Conservation (phyloP, 2,113 vertebrate genomes). For the Actenoides hombroni region DNA sequence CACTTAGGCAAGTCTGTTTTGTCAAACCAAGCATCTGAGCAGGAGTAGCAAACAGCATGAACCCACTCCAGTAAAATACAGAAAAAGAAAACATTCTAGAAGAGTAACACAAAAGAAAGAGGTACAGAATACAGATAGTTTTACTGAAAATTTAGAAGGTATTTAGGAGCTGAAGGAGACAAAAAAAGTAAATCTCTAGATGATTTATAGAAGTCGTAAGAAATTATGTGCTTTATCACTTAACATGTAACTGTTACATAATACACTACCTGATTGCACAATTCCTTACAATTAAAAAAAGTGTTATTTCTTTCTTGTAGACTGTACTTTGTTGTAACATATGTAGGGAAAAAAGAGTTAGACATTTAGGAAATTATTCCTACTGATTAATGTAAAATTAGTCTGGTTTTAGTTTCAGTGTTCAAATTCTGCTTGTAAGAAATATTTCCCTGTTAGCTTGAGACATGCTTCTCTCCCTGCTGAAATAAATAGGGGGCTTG, state of each 20-base stretch:
- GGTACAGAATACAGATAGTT: background rate
- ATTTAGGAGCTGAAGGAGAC: background rate
- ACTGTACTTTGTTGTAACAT: background rate
- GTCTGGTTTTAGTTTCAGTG: background rate
- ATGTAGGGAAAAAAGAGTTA: too few species aligned
- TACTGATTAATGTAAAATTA: background rate
- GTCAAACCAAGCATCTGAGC: background rate
- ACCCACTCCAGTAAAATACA: background rate
- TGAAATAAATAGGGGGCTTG: background rate
- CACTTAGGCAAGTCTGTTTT: slow-evolving; percentile 2
- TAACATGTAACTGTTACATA: background rate
- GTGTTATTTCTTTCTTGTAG: background rate
- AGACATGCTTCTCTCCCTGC: background rate
- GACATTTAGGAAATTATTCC: too few species aligned
- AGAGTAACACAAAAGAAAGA: background rate
- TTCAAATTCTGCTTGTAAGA: background rate
- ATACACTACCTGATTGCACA: background rate
- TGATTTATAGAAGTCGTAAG: background rate
- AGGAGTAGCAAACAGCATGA: background rate
- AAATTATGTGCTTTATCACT: background rate
- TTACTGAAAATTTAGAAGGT: background rate
- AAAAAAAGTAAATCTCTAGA: background rate
- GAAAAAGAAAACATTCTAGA: background rate
- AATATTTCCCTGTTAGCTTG: background rate
- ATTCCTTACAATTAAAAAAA: background rate